Evolutionary conservation across 2,888 invertebrate species (phyloP).

Genomic region (Orthosia gracilis): DNA sequence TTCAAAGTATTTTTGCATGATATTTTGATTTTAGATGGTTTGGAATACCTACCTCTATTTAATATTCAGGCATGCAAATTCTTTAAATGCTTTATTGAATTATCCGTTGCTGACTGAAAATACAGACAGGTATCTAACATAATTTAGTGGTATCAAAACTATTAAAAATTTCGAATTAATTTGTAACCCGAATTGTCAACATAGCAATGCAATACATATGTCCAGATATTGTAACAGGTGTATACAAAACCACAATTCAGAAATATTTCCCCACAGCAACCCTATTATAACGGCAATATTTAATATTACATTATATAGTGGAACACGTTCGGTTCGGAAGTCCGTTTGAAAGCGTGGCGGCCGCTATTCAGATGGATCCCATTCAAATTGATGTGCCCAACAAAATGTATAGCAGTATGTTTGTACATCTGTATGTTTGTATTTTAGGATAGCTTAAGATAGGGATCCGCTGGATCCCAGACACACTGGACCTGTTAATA

Average conservation of each 20-base stretch:
- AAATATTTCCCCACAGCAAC: conserved; percentile 13
- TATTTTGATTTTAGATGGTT: not conserved
- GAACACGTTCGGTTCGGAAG: conserved; percentile 7
- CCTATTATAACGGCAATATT: conserved; percentile 20
- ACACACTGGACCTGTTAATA: too few species aligned
- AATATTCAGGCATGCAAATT: too few species aligned
- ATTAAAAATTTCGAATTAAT: not conserved
- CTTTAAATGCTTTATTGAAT: not conserved
- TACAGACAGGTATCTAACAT: too few species aligned
- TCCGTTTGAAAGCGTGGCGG: conserved; percentile 28
- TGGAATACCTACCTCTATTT: too few species aligned
- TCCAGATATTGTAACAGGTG: not conserved
- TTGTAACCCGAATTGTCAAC: not conserved
- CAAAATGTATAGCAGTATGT: not conserved
- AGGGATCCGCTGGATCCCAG: too few species aligned
- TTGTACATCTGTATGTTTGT: not conserved
- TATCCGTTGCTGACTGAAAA: too few species aligned
- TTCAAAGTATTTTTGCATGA: not conserved
- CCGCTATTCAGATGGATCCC: conserved; percentile 19
- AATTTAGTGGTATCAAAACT: not conserved
- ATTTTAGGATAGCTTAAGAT: not conserved
- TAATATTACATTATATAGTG: not conserved
- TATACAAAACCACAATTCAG: conserved; percentile 5
- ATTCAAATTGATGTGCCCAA: conserved; percentile 30
- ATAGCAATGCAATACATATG: not conserved